Evolutionary conservation across 2,888 invertebrate species (phyloP).

Genomic region (Lasioglossum pauxillum): DNA sequence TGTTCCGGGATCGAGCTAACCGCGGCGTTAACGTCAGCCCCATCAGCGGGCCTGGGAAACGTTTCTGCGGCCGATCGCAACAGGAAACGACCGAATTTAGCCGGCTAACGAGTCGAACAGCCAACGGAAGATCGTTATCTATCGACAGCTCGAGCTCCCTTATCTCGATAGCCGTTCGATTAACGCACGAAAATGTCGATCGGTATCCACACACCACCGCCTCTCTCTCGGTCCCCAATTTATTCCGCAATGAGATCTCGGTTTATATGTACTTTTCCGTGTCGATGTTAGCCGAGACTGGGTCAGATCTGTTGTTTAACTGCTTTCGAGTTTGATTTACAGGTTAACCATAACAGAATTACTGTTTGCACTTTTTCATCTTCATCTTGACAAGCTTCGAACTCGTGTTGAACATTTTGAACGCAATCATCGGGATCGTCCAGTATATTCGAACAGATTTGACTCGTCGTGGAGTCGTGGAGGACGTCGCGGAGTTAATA

Average conservation of each 20-base stretch:
- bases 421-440: too few relatives aligned
- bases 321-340: too few relatives aligned
- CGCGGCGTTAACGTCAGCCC: slow-evolving; percentile 33
- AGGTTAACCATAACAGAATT: too few relatives aligned
- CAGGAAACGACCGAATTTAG: slow-evolving; percentile 48
- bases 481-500: neutral
- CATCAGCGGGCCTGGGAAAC: slow-evolving; percentile 34
- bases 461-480: too few relatives aligned
- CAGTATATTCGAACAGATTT: too few relatives aligned
- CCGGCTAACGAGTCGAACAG: slow-evolving; percentile 42
- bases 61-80: slow-evolving; percentile 30
- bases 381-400: too few relatives aligned
- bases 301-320: too few relatives aligned
- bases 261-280: slow-evolving; percentile 17
- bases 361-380: too few relatives aligned
- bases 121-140: slow-evolving; percentile 31
- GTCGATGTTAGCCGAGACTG: slow-evolving; percentile 28
- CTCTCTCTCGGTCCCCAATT: slow-evolving; percentile 16
- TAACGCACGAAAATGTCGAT: slow-evolving; percentile 43
- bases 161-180: slow-evolving; percentile 36
- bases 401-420: too few relatives aligned
- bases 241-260: slow-evolving; percentile 20
- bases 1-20: slow-evolving; percentile 38
- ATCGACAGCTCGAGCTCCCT: slow-evolving; percentile 21
- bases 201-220: slow-evolving; percentile 20